Conservation (phyloP, 2,113 vertebrate species). For the Phasianus colchicus region DNA sequence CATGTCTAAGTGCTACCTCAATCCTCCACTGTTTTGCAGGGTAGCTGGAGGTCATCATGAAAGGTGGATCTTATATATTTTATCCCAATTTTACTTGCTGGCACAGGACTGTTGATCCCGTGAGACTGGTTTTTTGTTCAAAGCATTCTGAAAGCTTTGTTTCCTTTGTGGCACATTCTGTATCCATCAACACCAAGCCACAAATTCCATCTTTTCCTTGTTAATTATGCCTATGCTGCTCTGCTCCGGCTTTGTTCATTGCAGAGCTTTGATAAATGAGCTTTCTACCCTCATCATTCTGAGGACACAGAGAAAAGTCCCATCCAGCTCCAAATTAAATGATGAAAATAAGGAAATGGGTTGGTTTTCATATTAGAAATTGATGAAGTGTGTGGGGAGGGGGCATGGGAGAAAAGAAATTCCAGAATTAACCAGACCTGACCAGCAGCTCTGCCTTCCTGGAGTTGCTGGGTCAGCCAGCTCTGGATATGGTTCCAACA, state of each 20-base stretch:
- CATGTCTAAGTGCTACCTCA: not conserved
- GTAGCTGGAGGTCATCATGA: not conserved
- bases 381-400: not conserved
- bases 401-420: not conserved
- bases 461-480: not conserved
- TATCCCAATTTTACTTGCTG: slow-evolving; percentile 1
- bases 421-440: not conserved
- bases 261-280: slow-evolving; percentile 63
- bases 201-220: slow-evolving; percentile 52
- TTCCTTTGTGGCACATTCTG: slow-evolving; percentile 67
- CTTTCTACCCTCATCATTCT: slow-evolving; percentile 32
- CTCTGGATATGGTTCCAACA: not conserved
- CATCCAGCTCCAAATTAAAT: slow-evolving; percentile 40
- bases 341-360: slow-evolving; percentile 45
- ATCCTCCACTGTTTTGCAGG: not conserved
- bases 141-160: slow-evolving; percentile 66
- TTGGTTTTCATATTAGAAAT: slow-evolving; percentile 39
- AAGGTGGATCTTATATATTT: not conserved
- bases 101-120: slow-evolving; percentile 7
- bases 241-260: slow-evolving; percentile 56
- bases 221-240: slow-evolving; percentile 56
- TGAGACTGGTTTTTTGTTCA: slow-evolving; percentile 63
- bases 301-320: slow-evolving; percentile 27
- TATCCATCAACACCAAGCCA: slow-evolving; percentile 70
- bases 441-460: not conserved